Percentiles rank a stretch among this genome's conserved stretches.
Conservation (phyloP, 2,113 vertebrate genomes). For the Nothoprocta pentlandii region DNA sequence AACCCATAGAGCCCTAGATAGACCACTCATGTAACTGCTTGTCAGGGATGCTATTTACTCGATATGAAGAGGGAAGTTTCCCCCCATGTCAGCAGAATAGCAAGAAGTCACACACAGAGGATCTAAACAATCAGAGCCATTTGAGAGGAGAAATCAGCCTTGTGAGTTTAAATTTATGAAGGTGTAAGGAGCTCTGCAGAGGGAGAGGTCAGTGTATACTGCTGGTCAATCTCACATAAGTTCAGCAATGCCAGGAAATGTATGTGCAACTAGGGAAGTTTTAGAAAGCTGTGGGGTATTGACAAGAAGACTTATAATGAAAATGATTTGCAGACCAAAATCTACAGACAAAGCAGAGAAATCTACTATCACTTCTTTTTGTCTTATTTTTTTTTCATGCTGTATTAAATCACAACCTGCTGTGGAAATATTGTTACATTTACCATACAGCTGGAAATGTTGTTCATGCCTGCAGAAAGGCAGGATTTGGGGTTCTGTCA, state of each 20-base stretch:
- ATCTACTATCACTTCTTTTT: background rate
- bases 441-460: background rate
- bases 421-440: background rate
- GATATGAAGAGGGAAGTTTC: background rate
- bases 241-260: background rate
- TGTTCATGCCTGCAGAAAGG: background rate
- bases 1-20: background rate
- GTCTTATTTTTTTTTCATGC: background rate
- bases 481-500: background rate
- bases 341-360: fast-evolving
- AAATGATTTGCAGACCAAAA: background rate
- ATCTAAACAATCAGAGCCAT: background rate
- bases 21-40: background rate
- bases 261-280: background rate
- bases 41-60: background rate
- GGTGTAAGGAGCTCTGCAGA: background rate
- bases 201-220: background rate
- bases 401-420: background rate
- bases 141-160: background rate
- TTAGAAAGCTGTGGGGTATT: background rate
- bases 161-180: background rate
- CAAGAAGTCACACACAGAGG: background rate
- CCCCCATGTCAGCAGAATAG: background rate
- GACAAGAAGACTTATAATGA: background rate
- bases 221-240: background rate